phyloP scores from a whole-genome alignment of 2,797 vertebrate species.

The Argentina silus region DNA sequence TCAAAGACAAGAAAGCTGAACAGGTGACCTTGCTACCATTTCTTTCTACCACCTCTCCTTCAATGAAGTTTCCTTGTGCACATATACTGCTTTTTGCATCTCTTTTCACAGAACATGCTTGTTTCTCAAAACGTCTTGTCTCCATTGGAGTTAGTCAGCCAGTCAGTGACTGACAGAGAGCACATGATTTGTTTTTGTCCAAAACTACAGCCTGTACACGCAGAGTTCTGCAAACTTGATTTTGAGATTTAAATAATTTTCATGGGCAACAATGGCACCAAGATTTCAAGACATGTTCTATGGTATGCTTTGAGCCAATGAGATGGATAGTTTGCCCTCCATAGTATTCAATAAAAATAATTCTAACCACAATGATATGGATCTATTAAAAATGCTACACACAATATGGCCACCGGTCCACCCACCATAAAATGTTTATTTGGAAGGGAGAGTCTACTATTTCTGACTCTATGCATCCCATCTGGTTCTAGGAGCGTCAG shows the following conservation, averaged over 20 bases:
- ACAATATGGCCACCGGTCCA: background rate
- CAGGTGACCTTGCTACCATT: conserved; percentile 68
- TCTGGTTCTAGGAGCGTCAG: conserved; percentile 79
- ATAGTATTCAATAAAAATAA: too few species aligned
- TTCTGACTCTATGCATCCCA: background rate
- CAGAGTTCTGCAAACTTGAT: too few species aligned
- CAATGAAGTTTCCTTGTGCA: background rate
- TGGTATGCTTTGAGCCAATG: too few species aligned
- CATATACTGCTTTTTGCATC: background rate
- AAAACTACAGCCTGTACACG: too few species aligned
- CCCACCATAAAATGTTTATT: too few species aligned
- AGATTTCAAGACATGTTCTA: too few species aligned
- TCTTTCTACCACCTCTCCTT: background rate
- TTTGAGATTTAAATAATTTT: too few species aligned
- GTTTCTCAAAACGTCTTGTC: background rate
- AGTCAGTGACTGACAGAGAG: background rate
- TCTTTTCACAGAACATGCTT: background rate
- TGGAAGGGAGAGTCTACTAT: background rate
- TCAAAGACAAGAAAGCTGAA: conserved; percentile 87
- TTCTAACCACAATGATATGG: background rate
- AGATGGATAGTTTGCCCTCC: too few species aligned
- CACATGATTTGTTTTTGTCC: too few species aligned
- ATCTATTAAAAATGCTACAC: background rate
- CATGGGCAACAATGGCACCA: too few species aligned
- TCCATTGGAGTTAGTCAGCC: background rate